phyloP scores from a whole-genome alignment of 2,888 invertebrate species.

The Cantharis rufa region DNA sequence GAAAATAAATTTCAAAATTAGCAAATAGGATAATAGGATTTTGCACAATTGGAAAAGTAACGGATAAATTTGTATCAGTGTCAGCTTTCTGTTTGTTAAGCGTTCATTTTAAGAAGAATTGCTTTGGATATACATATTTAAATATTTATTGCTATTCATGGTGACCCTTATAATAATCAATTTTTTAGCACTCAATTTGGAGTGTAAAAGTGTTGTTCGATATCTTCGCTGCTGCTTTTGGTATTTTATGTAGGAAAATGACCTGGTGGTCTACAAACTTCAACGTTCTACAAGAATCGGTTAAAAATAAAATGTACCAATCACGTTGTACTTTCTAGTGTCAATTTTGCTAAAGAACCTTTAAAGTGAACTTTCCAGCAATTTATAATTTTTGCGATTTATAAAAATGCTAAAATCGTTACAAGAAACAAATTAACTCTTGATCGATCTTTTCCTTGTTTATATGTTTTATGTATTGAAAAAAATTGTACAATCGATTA shows the following conservation, averaged over 20 bases:
- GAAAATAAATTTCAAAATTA: too few relatives aligned
- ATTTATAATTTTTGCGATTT: neutral
- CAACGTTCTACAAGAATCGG: neutral
- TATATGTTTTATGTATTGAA: neutral
- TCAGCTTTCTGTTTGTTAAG: neutral
- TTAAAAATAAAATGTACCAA: neutral
- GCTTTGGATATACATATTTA: neutral
- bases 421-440: neutral
- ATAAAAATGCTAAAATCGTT: neutral
- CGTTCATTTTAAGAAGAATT: neutral
- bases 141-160: neutral
- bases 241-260: neutral
- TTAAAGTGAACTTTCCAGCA: neutral
- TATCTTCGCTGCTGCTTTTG: neutral
- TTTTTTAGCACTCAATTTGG: neutral
- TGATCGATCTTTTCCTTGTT: neutral
- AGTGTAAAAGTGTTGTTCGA: neutral
- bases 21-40: too few relatives aligned
- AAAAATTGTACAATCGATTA: slow-evolving; percentile 22
- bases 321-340: neutral
- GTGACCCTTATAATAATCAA: neutral
- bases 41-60: neutral
- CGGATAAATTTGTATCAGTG: neutral
- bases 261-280: neutral
- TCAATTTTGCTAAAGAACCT: neutral